Base-by-base conservation (phyloP, 2,888 invertebrate species). In the Scelioninae gen. 1 region DNA sequence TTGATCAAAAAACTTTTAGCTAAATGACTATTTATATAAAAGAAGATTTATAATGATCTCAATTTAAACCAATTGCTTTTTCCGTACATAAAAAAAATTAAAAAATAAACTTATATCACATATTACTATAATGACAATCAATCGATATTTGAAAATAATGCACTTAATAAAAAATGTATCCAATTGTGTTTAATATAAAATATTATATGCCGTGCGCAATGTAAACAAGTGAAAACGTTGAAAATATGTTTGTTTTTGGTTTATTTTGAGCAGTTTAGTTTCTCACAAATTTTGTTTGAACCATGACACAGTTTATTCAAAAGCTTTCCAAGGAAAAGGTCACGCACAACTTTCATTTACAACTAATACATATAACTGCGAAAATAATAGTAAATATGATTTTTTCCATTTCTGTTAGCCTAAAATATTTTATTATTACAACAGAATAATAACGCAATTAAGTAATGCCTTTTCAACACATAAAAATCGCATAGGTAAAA, bases 1-100 rank as follows among this genome's bases (percentile, higher is more conserved):
- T 74, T 74, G 53, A 76, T 60, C 58, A 51, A 31, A 58, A 63
- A 78, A 77, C 69, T 71, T 78, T 78, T 63, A 69, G 69, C 62
- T 68, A 55, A 77, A 77, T 63, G 45, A 69, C 68, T 63, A 56
- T 63, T 63, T 65, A 65, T 49, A 71, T 69, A 40, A 77, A 62
- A 58, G 55, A 49, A 72, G n/a, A 55, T 65, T 51, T 58, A 66
- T 66, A 63, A 75, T 75, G 32, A 75, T 58, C 43, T 75, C 58
- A 45, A 32, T 75, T 75, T 65, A 29, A 51, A 63, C 53, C 60
- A 32, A 72, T 72, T 62, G 32, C 69, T 43, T 71, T 71, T 38
- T 49, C 38, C 49, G 49, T 58, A 23, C 58, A 71, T 71, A 68
- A 77, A 68, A 66, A 51, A 13, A 63, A 56, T 65, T 66, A 45